phyloP scores from a whole-genome alignment of 2,797 vertebrate species.

The Melanotaenia boesemani region DNA sequence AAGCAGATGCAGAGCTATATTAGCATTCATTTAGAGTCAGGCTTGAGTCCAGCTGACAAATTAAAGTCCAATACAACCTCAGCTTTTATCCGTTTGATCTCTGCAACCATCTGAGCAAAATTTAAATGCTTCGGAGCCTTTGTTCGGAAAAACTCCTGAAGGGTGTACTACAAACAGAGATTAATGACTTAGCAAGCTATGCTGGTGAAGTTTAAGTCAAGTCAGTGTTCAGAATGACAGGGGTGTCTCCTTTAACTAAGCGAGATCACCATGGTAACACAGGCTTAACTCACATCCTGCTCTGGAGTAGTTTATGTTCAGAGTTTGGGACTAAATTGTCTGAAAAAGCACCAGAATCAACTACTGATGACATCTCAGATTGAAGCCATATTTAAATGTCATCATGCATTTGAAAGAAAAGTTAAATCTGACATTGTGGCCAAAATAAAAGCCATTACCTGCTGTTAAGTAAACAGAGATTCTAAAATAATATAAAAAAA shows the following conservation, averaged over 20 bases:
- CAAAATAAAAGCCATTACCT: not conserved
- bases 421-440: not conserved
- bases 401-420: not conserved
- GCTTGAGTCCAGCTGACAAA: conserved; percentile 15
- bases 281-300: not conserved
- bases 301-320: not conserved
- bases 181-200: not conserved
- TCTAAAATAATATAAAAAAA: not conserved
- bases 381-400: not conserved
- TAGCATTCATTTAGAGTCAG: conserved; percentile 18
- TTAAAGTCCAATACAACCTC: not conserved
- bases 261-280: not conserved
- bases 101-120: not conserved
- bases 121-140: not conserved
- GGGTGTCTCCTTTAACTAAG: not conserved
- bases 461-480: not conserved
- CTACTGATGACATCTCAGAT: not conserved
- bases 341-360: not conserved
- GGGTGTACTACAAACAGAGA: not conserved
- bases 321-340: not conserved
- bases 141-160: not conserved
- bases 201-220: not conserved
- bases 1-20: not conserved
- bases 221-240: not conserved
- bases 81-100: conserved; percentile 11